Evolutionary conservation across 2,113 vertebrate species (phyloP), one percentile per base, ranked within the genome.

Genomic region (Perca flavescens): DNA sequence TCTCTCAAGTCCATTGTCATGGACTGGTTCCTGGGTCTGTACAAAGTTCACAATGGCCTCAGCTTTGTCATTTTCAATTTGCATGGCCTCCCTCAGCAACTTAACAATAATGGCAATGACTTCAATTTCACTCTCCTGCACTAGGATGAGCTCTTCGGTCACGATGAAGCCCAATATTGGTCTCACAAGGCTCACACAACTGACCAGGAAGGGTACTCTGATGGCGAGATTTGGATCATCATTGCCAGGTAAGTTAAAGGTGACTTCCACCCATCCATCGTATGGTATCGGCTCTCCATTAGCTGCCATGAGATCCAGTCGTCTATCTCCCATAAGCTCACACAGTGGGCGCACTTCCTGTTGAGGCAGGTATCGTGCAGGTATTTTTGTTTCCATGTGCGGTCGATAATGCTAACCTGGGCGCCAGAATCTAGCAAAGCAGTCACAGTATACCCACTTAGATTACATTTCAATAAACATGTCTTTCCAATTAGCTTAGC

Each of bases 381-480:
- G 34, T 34, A 34, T 34, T 34, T 34, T 34, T 34, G 34, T 34
- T 34, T 34, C 34, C 34, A 34, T 6, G 34, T 34, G 34, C 5
- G 34, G 5, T 34, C 34, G 34, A 6, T 34, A 6, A 34, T 34
- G 34, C 34, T 34, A 34, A 34, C 34, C 34, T 34, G 34, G 34
- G 34, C 34, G 5, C 34, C 34, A 34, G 34, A 34, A 34, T 34
- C 34, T 34, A 34, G 34, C 34, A 2, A 40, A 7, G 11, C 76
- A 3, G 58, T 75, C 3, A 76, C 71, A 17, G 60, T 2, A 21
- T 79, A 75, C 0, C 84, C 74, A 43, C 2, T n/a, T 10, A 74
- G 28, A 12, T 28, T 83, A 9, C 76, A 83, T 49, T 77, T 80
- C 1, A 87, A 17, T 2, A 73, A 15, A 34, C 34, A 34, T 34